These are phyloP conservation scores for Acanthoscelides obtectus DNA, from an alignment of 2,888 invertebrate species.

Conservation along the genomic window DNA sequence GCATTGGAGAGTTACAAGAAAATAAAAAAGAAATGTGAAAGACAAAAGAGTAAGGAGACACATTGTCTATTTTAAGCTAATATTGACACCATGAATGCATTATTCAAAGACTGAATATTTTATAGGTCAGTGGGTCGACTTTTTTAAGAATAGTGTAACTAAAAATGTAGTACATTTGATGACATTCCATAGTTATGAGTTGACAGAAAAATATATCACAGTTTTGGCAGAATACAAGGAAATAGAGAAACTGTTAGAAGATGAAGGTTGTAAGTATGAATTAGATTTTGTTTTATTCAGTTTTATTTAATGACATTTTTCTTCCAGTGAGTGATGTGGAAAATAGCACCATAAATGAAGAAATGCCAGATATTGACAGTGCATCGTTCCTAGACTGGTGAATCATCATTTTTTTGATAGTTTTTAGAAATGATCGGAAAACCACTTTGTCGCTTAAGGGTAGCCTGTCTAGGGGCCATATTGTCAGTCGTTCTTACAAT, in stretches of 20 bases:
- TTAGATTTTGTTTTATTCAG: neutral
- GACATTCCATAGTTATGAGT: slow-evolving; percentile 31
- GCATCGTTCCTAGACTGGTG: slow-evolving; percentile 13
- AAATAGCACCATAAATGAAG: slow-evolving; percentile 28
- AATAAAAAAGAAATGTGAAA: neutral
- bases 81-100: neutral
- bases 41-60: neutral
- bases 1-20: slow-evolving; percentile 15
- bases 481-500: no score
- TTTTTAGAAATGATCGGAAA: no score
- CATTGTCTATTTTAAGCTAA: neutral
- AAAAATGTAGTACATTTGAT: slow-evolving; percentile 27
- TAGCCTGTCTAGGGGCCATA: no score
- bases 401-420: slow-evolving; percentile 22
- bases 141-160: slow-evolving; percentile 21
- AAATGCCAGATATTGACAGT: slow-evolving; percentile 21
- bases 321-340: slow-evolving; percentile 25
- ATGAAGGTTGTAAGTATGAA: slow-evolving; percentile 1
- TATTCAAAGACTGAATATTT: neutral
- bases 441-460: no score
- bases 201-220: slow-evolving; percentile 32
- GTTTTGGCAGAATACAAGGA: slow-evolving; percentile 34
- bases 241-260: slow-evolving; percentile 27
- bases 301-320: neutral
- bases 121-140: slow-evolving; percentile 21